Conservation (phyloP, 2,113 vertebrate genomes). For the Phalacrocorax brasilianus region DNA sequence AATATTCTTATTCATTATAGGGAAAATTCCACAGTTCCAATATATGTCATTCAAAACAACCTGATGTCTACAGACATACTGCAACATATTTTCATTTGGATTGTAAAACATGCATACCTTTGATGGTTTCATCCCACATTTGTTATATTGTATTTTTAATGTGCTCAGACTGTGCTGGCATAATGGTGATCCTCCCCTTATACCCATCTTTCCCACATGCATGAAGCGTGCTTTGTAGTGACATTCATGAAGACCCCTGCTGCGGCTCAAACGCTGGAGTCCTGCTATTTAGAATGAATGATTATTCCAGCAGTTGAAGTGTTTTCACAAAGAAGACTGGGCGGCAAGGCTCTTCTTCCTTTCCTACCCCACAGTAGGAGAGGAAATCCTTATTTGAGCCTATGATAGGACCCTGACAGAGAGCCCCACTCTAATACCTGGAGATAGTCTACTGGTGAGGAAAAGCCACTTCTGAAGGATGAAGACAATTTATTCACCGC, state of each 20-base stretch:
- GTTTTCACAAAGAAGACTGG: slow-evolving; percentile 46
- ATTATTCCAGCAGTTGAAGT: slow-evolving; percentile 55
- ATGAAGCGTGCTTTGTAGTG: slow-evolving; percentile 59
- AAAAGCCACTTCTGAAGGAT: background rate
- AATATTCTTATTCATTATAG: background rate
- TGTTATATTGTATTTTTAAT: slow-evolving; percentile 66
- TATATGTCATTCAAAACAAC: background rate
- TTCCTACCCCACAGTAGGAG: background rate
- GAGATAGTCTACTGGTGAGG: background rate
- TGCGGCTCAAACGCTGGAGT: slow-evolving; percentile 35
- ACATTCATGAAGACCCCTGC: slow-evolving; percentile 61
- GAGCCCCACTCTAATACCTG: background rate
- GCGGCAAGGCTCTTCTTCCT: background rate
- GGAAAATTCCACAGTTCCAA: background rate
- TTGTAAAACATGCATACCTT: slow-evolving; percentile 40
- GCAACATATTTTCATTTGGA: slow-evolving; percentile 17
- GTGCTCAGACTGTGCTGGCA: slow-evolving; percentile 23
- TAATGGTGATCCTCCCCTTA: slow-evolving; percentile 45
- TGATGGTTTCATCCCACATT: slow-evolving; percentile 55
- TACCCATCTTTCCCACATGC: slow-evolving; percentile 43
- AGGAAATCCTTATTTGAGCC: slow-evolving; percentile 22
- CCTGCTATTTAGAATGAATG: slow-evolving; percentile 35
- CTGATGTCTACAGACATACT: background rate
- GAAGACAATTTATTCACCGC: background rate
- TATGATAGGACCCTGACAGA: background rate